Percentiles rank a stretch among this genome's conserved stretches.
phyloP scores from a whole-genome alignment of 64 coral and sea anemone genomes.

The Dendronephthya gigantea region DNA sequence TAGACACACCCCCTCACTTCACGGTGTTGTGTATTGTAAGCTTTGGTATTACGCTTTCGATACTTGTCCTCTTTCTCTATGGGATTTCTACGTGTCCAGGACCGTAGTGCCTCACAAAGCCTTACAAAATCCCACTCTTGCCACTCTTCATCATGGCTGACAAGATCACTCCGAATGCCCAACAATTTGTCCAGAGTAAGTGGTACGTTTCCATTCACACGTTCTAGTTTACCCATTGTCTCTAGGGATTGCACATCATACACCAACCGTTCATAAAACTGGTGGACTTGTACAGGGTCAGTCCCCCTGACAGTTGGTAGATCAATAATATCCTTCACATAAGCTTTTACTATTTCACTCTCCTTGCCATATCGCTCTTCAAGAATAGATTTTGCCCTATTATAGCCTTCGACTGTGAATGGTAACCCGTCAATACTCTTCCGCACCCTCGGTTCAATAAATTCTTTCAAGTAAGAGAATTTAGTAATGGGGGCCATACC shows the following conservation, averaged over 20 bases:
- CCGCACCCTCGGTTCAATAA: slow-evolving; percentile 22
- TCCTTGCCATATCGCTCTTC: slow-evolving; percentile 11
- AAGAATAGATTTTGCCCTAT: slow-evolving; percentile 16
- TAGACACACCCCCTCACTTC: background rate
- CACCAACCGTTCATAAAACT: background rate
- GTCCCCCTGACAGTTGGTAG: background rate
- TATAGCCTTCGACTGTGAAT: slow-evolving; percentile 20
- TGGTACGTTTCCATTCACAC: background rate
- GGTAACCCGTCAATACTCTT: slow-evolving; percentile 39
- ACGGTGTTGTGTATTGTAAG: background rate
- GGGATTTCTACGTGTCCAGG: background rate
- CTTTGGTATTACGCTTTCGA: background rate
- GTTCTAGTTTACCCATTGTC: background rate
- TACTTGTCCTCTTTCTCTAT: background rate
- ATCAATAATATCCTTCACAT: background rate
- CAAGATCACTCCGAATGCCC: background rate
- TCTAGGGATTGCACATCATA: background rate
- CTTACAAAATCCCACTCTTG: background rate
- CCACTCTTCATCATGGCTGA: background rate
- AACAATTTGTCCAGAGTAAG: background rate
- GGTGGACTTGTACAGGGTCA: background rate
- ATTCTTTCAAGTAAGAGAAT: slow-evolving; percentile 42
- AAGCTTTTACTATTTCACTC: background rate
- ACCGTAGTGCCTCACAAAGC: background rate
- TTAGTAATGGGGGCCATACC: slow-evolving; percentile 2